Percentiles rank a stretch among this genome's conserved stretches.
These are phyloP conservation scores for Sesamia nonagrioides DNA, from an alignment of 1,140 invertebrate genomes.

Conservation along the genomic window DNA sequence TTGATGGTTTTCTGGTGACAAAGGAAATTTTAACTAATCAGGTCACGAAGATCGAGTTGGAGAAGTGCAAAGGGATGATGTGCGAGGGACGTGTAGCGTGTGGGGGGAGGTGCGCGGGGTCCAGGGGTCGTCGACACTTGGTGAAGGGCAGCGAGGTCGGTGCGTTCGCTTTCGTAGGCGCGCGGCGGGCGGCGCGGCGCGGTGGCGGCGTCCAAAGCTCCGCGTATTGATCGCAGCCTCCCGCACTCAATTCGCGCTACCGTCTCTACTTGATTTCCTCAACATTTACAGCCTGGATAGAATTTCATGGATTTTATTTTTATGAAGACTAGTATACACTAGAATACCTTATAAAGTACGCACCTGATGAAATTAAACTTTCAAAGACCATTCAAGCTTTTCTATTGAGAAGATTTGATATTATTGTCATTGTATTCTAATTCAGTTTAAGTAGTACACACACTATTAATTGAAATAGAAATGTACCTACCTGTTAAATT, in stretches of 20 bases:
- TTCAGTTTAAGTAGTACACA: too few relatives aligned
- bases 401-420: too few relatives aligned
- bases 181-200: conserved; percentile 60
- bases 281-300: conserved; percentile 50
- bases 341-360: too few relatives aligned
- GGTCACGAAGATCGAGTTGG: conserved; percentile 75
- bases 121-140: conserved; percentile 81
- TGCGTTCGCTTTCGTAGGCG: conserved; percentile 83
- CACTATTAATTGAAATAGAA: too few relatives aligned
- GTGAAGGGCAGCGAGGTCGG: conserved; percentile 84
- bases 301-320: conserved; percentile 24
- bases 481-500: too few relatives aligned
- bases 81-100: conserved; percentile 55
- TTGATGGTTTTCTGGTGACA: conserved; percentile 36
- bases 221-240: conserved; percentile 56
- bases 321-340: not conserved
- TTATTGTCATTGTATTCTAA: too few relatives aligned
- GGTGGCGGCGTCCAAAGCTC: conserved; percentile 40
- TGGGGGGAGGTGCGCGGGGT: conserved; percentile 58
- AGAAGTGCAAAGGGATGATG: conserved; percentile 68
- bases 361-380: too few relatives aligned
- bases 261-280: conserved; percentile 53
- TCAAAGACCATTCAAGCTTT: too few relatives aligned
- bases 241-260: conserved; percentile 49
- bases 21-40: conserved; percentile 70